These are phyloP conservation scores for Haliclystus octoradiatus DNA, from an alignment of 30 jellyfish, hydroid and myxozoan species.

Conservation along the genomic window DNA sequence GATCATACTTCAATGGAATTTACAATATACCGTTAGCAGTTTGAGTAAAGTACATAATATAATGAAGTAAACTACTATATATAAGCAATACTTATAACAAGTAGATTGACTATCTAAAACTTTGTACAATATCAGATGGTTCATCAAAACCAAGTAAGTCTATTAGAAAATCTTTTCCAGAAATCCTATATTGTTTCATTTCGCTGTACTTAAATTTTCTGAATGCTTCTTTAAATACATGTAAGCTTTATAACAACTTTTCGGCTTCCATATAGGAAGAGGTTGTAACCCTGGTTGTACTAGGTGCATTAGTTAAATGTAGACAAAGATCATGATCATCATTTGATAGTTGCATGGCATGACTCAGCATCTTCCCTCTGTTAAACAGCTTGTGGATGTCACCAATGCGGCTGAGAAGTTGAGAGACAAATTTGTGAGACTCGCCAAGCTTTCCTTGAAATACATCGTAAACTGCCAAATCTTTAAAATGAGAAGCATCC, in stretches of 20 bases:
- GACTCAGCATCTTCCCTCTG: slow-evolving; percentile 8
- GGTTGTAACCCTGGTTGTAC: slow-evolving; percentile 4
- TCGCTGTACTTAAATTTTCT: background rate
- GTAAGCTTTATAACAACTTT: background rate
- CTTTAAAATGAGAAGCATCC: background rate
- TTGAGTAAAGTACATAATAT: too few relatives aligned
- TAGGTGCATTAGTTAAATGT: background rate
- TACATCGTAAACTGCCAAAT: background rate
- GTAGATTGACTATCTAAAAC: slow-evolving; percentile 1
- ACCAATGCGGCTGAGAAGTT: background rate
- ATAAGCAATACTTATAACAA: slow-evolving; percentile 3
- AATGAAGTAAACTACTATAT: too few relatives aligned
- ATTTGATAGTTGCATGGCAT: background rate
- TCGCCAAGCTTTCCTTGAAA: background rate
- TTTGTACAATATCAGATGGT: background rate
- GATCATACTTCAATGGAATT: too few relatives aligned
- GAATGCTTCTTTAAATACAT: background rate
- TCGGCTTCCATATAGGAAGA: slow-evolving; percentile 4
- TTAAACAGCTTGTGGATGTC: slow-evolving; percentile 1
- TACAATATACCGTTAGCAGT: too few relatives aligned
- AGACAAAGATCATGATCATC: background rate
- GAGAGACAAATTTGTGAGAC: background rate
- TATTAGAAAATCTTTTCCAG: background rate
- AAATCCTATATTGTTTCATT: background rate
- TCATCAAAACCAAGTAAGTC: slow-evolving; percentile 3